These are phyloP conservation scores for Drosophila kurseongensis DNA, from an alignment of 1,140 invertebrate species.

Conservation along the genomic window DNA sequence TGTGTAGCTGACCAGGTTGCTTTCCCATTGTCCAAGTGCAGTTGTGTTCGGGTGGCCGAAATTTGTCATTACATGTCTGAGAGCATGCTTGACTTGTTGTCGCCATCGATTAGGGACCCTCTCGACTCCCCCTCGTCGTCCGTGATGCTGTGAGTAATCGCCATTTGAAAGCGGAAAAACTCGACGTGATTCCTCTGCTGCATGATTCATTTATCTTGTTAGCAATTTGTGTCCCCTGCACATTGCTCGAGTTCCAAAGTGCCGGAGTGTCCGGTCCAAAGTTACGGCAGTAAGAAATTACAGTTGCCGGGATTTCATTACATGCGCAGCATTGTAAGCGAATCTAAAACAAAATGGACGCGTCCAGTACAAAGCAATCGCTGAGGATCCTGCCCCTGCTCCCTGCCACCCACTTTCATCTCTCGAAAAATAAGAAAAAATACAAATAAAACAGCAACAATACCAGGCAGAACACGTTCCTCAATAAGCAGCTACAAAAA, in stretches of 20 bases:
- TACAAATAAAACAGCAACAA: constrained; percentile 31
- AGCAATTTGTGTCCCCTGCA: constrained; percentile 53
- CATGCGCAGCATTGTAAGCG: constrained; percentile 42
- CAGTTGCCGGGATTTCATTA: constrained; percentile 48
- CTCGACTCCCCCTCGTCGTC: constrained; percentile 7
- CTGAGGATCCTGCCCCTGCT: constrained; percentile 16
- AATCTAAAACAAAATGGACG: constrained; percentile 60
- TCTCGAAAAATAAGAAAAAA: constrained; percentile 1
- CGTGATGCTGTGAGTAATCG: constrained; percentile 44
- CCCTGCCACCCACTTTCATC: neutral
- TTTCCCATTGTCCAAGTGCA: constrained; percentile 2
- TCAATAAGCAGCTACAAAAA: constrained; percentile 61
- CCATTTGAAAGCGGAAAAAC: constrained; percentile 47
- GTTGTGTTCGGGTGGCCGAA: constrained; percentile 25
- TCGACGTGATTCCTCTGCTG: constrained; percentile 48
- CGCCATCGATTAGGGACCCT: constrained; percentile 44
- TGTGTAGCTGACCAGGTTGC: neutral
- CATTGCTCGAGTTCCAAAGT: constrained; percentile 22
- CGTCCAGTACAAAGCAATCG: constrained; percentile 38
- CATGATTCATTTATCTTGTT: constrained; percentile 56
- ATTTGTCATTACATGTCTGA: constrained; percentile 44
- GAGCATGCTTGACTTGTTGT: constrained; percentile 50
- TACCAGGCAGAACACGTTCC: constrained; percentile 47
- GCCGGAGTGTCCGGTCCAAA: neutral
- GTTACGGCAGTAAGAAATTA: constrained; percentile 41